Evolutionary conservation across 1,140 invertebrate genomes (phyloP), one percentile per base, ranked within the genome.

Genomic region (Calephelis nemesis): DNA sequence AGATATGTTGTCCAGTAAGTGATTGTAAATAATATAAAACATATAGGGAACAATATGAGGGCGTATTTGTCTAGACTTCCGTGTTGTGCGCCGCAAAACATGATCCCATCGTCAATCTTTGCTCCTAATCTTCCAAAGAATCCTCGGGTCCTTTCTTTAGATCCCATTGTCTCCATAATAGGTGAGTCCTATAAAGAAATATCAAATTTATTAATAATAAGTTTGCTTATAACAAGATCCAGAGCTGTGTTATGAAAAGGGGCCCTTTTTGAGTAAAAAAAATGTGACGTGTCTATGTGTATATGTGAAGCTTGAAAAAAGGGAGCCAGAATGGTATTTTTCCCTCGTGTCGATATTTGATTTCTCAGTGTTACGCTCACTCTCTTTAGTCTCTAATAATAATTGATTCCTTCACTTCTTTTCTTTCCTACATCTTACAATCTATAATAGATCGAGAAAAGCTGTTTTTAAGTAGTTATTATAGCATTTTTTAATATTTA

Each of bases 1-100:
- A 94, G 85, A 84, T 96, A 96, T 47, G 94, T 93, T 62, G 94
- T 93, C 95, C 95, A 96, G 81, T 96, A 96, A 66, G 94, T 91
- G 8, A 95, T 86, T 62, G 95, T 94, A 72, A 96, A 95, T 0
- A 95, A 80, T 1, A 93, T 74, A 85, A 96, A 96, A 68, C 93
- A 93, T 13, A 95, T 73, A 0, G 96, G 96, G 81, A 96, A 96
- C 7, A 95, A 72, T 66, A 95, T 93, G 49, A 96, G 91, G 9
- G 93, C 93, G 68, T 92, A 93, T 78, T 93, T 92, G 76, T 94
- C 93, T 50, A 94, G 81, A 15, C 89, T 88, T 6, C 93, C 93
- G 54, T 93, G 82, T 74, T 93, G 93, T 47, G 93, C 93, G 66
- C 93, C 93, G 72, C 93, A 93, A 72, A 93, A 94, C 75, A 94